A percentile compares a stretch with the other conserved stretches of the same genome.
phyloP scores from a whole-genome alignment of 2,888 invertebrate species.

The Helleia helle region DNA sequence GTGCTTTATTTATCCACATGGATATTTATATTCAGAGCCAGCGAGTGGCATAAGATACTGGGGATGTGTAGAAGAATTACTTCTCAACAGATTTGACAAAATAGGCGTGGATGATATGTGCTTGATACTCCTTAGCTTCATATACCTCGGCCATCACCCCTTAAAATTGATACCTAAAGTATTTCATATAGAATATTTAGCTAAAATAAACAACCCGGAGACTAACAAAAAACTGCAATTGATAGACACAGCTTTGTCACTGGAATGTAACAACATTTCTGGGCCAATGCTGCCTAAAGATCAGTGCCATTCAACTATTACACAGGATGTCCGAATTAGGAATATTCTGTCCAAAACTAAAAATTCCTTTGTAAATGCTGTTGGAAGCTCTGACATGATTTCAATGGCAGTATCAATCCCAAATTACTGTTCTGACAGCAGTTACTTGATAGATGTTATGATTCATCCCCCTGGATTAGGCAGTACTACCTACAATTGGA shows the following conservation, averaged over 20 bases:
- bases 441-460: slow-evolving; percentile 76
- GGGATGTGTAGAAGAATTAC: slow-evolving; percentile 62
- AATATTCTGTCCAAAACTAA: slow-evolving; percentile 61
- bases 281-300: slow-evolving; percentile 74
- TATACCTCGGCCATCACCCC: slow-evolving; percentile 77
- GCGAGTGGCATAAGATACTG: slow-evolving; percentile 68
- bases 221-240: slow-evolving; percentile 70
- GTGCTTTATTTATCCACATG: slow-evolving; percentile 75
- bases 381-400: slow-evolving; percentile 57
- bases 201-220: slow-evolving; percentile 61
- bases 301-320: slow-evolving; percentile 61
- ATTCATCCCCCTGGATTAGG: slow-evolving; percentile 62
- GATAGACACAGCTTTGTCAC: slow-evolving; percentile 76
- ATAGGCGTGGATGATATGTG: slow-evolving; percentile 72
- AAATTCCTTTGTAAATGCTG: slow-evolving; percentile 48
- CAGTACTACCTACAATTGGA: slow-evolving; percentile 56
- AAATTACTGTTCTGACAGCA: slow-evolving; percentile 68
- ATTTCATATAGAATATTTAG: slow-evolving; percentile 75
- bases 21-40: slow-evolving; percentile 74
- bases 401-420: slow-evolving; percentile 68
- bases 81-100: slow-evolving; percentile 72
- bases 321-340: slow-evolving; percentile 68
- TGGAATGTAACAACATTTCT: slow-evolving; percentile 74
- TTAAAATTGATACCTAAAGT: slow-evolving; percentile 72
- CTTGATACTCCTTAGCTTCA: slow-evolving; percentile 76